Conservation (phyloP, 2,888 invertebrate genomes). For the Phyllotreta striolata region DNA sequence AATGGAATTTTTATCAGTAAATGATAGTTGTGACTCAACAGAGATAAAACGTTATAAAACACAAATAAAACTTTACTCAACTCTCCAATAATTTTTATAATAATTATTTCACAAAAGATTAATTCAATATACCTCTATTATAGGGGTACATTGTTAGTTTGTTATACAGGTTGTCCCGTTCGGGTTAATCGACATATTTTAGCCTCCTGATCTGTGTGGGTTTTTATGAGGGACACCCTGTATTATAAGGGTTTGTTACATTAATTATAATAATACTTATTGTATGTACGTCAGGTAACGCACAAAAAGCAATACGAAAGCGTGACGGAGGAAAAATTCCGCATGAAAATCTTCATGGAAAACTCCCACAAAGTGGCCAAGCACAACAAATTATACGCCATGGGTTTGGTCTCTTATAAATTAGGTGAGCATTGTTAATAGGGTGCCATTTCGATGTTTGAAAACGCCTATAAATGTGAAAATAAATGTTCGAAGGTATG, state of each 20-base stretch:
- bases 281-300: constrained; percentile 47
- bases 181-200: too few relatives aligned
- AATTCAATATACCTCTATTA: too few relatives aligned
- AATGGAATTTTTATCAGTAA: too few relatives aligned
- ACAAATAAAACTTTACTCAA: too few relatives aligned
- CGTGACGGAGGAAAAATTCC: constrained; percentile 81
- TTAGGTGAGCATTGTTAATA: constrained; percentile 57
- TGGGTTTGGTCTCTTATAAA: constrained; percentile 72
- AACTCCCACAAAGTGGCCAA: constrained; percentile 84
- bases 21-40: too few relatives aligned
- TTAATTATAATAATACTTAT: neutral
- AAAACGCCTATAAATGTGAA: constrained; percentile 5
- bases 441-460: neutral
- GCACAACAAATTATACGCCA: constrained; percentile 79
- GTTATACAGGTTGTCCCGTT: too few relatives aligned
- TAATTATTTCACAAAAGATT: too few relatives aligned
- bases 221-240: too few relatives aligned
- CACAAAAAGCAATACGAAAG: constrained; percentile 67
- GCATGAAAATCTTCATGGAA: constrained; percentile 89
- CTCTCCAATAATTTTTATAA: too few relatives aligned
- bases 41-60: too few relatives aligned
- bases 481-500: constrained; percentile 55
- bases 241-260: constrained; percentile 1
- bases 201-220: too few relatives aligned
- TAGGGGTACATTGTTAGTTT: too few relatives aligned